These are phyloP conservation scores for Chymomyza caudatula DNA, from an alignment of 2,888 invertebrate species.

Conservation along the genomic window DNA sequence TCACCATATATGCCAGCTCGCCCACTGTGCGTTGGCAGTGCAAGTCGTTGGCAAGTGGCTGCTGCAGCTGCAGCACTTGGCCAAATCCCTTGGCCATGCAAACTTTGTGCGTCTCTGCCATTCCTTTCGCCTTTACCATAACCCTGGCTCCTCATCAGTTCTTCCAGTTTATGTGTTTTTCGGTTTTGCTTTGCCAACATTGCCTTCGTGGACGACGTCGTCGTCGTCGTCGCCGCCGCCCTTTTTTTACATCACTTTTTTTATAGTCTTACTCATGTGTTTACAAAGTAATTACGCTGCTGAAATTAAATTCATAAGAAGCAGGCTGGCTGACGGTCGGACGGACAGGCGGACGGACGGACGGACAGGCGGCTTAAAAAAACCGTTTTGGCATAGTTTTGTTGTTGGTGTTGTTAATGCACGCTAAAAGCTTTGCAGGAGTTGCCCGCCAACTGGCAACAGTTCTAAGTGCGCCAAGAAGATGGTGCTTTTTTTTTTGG, in stretches of 20 bases:
- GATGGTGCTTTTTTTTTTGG: background rate
- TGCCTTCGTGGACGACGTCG: background rate
- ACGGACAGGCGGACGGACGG: background rate
- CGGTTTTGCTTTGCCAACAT: conserved; percentile 23
- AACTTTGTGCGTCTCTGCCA: conserved; percentile 8
- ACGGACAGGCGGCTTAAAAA: conserved; percentile 60
- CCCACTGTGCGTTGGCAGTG: background rate
- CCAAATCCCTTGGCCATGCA: conserved; percentile 53
- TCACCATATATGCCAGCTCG: background rate
- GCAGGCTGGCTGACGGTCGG: conserved; percentile 19
- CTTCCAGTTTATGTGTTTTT: conserved; percentile 26
- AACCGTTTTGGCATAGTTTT: conserved; percentile 38
- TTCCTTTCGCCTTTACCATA: background rate
- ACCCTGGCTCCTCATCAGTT: background rate
- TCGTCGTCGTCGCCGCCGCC: background rate
- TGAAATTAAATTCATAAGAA: conserved; percentile 75
- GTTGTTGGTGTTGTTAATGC: conserved; percentile 48
- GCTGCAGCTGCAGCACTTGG: conserved; percentile 41
- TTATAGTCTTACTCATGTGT: conserved; percentile 65
- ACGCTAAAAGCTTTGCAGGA: conserved; percentile 61
- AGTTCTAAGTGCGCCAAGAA: conserved; percentile 31
- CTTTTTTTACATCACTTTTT: conserved; percentile 25
- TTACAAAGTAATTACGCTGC: conserved; percentile 75
- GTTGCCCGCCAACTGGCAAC: background rate
- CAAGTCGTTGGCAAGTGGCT: background rate